Conservation (phyloP, 1,140 invertebrate genomes). For the Scaptomyza pallida region DNA sequence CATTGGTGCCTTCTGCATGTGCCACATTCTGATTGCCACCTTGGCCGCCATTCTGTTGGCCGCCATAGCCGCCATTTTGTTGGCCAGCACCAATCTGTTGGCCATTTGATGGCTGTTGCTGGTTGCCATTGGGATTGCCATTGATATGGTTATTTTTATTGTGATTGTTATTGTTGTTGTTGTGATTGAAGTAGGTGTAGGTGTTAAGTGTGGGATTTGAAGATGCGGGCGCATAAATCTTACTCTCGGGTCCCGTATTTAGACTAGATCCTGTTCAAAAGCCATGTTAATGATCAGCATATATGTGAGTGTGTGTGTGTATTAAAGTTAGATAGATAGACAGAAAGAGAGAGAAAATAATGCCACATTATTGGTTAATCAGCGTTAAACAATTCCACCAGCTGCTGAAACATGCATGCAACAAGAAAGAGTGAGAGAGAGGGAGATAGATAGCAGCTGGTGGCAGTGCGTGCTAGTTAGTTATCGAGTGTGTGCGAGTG, state of each 20-base stretch:
- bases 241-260: constrained; percentile 82
- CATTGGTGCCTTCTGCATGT: constrained; percentile 18
- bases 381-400: constrained; percentile 4
- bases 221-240: constrained; percentile 77
- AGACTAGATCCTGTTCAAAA: constrained; percentile 76
- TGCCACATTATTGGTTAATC: constrained; percentile 9
- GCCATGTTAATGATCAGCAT: constrained; percentile 4
- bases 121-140: constrained; percentile 2
- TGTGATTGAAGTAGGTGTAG: constrained; percentile 69
- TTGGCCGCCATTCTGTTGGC: constrained; percentile 2
- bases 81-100: constrained; percentile 30
- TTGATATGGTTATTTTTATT: constrained; percentile 39
- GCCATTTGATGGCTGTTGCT: constrained; percentile 1
- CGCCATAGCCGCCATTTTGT: constrained; percentile 2
- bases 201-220: constrained; percentile 81
- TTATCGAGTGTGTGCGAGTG: constrained; percentile 9
- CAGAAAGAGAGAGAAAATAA: constrained; percentile 37
- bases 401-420: background rate
- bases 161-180: constrained; percentile 14
- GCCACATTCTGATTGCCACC: background rate
- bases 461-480: background rate
- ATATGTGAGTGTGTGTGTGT: constrained; percentile 1
- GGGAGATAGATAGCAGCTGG: too few species aligned
- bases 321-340: constrained; percentile 1
- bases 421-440: background rate